Evolutionary conservation across 2,113 vertebrate species (phyloP), one percentile per base, ranked within the genome.

Genomic region (Passer domesticus): DNA sequence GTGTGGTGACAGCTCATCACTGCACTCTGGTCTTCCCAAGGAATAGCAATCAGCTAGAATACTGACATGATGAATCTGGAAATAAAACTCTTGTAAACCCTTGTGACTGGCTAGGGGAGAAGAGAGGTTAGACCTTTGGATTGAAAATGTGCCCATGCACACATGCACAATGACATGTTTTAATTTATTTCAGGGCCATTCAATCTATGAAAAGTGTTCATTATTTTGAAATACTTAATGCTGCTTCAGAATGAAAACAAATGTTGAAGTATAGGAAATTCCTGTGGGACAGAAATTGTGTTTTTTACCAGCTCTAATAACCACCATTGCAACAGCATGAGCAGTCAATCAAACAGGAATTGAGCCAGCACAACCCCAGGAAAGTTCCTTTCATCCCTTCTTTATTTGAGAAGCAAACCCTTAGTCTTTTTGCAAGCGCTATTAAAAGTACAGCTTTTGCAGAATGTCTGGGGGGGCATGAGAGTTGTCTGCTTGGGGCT

Each of bases 341-440:
- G 93, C 94, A 96, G 93, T 95, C 95, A 96, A 94, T 97, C 94
- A 97, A 96, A 96, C 72, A 96, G 92, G 95, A 96, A 96, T 24
- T 89, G 93, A 97, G 96, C 95, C 94, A 97, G 86, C 94, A 89
- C 94, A 94, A 95, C 95, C 95, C 93, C 94, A 96, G 94, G 96
- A 97, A 96, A 96, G 94, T 95, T 97, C 92, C 94, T 97, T 96
- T 97, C 96, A 96, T 97, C 95, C 95, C 85, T 92, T 55, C 94
- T 96, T 96, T 96, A 97, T 97, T 95, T 96, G 95, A 92, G 92
- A 96, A 92, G 95, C 79, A 94, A 94, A 94, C 94, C 94, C 93
- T 93, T 83, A 88, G 93, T 83, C 92, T 89, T 95, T 96, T 95
- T 94, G 91, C 85, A 92, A 97, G 94, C 87, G 93, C 94, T 96